Evolutionary conservation across 2,113 vertebrate species (phyloP).

Genomic region (Pongo abelii): DNA sequence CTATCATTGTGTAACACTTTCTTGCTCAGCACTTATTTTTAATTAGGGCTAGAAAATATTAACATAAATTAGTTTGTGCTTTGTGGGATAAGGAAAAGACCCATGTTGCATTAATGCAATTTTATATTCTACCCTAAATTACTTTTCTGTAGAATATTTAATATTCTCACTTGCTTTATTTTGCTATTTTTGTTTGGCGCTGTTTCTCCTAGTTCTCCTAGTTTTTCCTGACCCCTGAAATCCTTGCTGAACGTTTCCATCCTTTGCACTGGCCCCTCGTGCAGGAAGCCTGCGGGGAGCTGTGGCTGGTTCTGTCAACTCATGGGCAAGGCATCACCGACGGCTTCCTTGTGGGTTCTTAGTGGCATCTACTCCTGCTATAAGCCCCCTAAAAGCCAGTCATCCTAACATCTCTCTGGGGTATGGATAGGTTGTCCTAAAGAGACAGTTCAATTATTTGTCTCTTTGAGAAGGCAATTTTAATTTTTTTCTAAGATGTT

Average conservation of each 20-base stretch:
- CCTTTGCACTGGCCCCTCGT: fast-evolving
- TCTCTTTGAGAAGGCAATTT: not conserved
- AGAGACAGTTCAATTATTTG: not conserved
- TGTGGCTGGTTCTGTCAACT: not conserved
- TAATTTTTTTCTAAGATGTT: not conserved
- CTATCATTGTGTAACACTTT: fast-evolving
- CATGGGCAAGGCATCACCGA: not conserved
- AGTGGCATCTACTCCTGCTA: fast-evolving
- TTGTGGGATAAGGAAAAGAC: not conserved
- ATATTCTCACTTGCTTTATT: fast-evolving
- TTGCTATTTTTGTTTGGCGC: not conserved
- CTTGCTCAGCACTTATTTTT: not conserved
- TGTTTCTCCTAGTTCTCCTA: not conserved
- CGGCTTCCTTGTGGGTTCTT: too few relatives aligned
- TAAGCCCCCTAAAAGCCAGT: too few relatives aligned
- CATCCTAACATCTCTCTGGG: too few relatives aligned
- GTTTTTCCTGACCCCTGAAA: not conserved
- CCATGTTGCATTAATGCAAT: fast-evolving
- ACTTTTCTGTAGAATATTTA: not conserved
- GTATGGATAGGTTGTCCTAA: not conserved
- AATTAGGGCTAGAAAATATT: not conserved
- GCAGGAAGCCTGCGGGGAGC: fast-evolving
- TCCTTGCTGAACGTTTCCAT: fast-evolving
- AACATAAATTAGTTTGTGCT: not conserved
- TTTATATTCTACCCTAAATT: fast-evolving